Percentiles rank a stretch among this genome's conserved stretches.
phyloP scores from a whole-genome alignment of 2,797 vertebrate species.

The Florisuga fusca region DNA sequence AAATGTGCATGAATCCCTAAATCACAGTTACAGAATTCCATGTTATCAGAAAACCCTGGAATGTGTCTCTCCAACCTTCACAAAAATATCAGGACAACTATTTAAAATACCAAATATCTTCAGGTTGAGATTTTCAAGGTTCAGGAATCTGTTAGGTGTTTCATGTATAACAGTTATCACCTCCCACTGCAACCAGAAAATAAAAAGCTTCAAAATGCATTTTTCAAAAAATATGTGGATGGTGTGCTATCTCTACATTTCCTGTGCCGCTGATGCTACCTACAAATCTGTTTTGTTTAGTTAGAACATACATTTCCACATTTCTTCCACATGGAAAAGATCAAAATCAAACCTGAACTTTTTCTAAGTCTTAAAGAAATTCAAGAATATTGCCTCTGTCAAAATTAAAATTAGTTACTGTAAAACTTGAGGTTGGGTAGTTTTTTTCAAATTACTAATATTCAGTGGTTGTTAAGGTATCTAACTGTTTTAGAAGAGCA shows the following conservation, averaged over 20 bases:
- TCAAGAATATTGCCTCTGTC: not conserved
- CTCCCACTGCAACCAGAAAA: not conserved
- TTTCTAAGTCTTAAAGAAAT: not conserved
- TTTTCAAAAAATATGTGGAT: not conserved
- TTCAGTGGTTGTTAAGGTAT: not conserved
- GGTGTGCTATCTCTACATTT: not conserved
- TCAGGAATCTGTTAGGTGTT: not conserved
- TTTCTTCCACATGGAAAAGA: not conserved
- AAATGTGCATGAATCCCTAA: not conserved
- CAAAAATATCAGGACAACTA: not conserved
- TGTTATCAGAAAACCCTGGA: not conserved
- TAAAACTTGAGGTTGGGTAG: not conserved
- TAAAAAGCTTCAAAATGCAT: not conserved
- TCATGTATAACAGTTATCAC: not conserved
- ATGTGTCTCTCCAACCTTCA: not conserved
- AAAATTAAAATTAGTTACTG: not conserved
- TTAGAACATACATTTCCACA: not conserved
- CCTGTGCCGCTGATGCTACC: not conserved
- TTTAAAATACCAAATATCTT: constrained; percentile 8
- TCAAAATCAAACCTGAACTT: not conserved
- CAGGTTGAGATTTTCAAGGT: not conserved
- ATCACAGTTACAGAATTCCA: not conserved
- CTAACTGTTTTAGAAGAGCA: constrained; percentile 1
- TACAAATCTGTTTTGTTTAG: not conserved
- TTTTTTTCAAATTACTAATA: not conserved